Base-by-base conservation (phyloP, 2,113 vertebrate genomes). In the Shinisaurus crocodilurus region DNA sequence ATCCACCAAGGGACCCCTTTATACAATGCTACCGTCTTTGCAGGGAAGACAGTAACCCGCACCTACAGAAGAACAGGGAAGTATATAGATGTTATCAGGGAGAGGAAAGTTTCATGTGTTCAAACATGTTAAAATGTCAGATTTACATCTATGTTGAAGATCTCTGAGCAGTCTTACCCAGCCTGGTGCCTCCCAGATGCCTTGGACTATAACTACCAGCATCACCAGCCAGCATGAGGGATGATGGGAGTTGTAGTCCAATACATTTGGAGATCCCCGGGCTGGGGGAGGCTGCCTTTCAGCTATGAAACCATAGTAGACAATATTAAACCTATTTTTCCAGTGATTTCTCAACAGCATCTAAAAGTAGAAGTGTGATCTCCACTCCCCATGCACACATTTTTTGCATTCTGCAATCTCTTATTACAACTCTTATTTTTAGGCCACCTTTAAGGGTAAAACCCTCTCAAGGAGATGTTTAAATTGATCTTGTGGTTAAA, bases 1-100 rank as follows among this genome's bases (percentile, higher is more conserved):
- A 99, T 98, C 99, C 99, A 99, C 99, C 98, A 99, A 0, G 98
- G 98, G 2, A 98, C 96, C 48, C 98, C 98, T 0, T 97, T 97
- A 37, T 98, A 97, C 69, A 98, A 98, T 10, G 97, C 95, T 7
- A 95, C 96, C 0, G 97, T 94, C 86, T 97, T 97, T 54, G 98
- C 99, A 80, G 99, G 99, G 75, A 99, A 99, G 88, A 99, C 98
- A 0, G 97, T 97, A 88, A 99, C 96, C 2, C 95, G 98, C 69
- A 99, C 98, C 99, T 99, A 7, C 0, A 2, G 54, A 57, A 82
- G 0, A 74, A 76, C 1, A 18, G 57, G 37, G 88, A 43, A 23
- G 40, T 79, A 45, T 81, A 34, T 34, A 0, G 0, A 18, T 32
- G 48, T 63, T 69, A 80, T 5, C 25, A 18, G 32, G 3, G 6